A percentile compares a stretch with the other conserved stretches of the same genome.
Conservation (phyloP, 2,113 vertebrate species). For the Aspidoscelis tigris region DNA sequence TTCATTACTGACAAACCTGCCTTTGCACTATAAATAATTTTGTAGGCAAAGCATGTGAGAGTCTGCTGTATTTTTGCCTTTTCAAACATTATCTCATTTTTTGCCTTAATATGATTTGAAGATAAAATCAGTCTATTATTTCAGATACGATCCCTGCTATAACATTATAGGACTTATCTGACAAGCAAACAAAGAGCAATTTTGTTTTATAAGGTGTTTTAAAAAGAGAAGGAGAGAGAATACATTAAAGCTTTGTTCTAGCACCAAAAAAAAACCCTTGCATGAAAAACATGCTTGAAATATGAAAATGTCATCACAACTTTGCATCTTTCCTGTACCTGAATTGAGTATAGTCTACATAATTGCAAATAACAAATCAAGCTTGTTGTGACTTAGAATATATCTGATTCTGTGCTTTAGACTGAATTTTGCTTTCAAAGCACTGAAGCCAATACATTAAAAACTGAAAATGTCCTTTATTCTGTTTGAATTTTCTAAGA, state of each 20-base stretch:
- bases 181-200: conserved; percentile 24
- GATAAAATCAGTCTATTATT: conserved; percentile 50
- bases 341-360: conserved; percentile 16
- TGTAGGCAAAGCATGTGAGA: conserved; percentile 15
- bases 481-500: not conserved
- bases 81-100: conserved; percentile 18
- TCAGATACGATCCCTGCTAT: conserved; percentile 40
- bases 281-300: not conserved
- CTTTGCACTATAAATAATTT: conserved; percentile 1
- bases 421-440: not conserved
- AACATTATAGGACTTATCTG: conserved; percentile 22
- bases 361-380: conserved; percentile 1
- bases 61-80: not conserved
- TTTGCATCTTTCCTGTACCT: conserved; percentile 4
- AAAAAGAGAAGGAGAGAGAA: conserved; percentile 25
- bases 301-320: conserved; percentile 12
- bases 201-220: conserved; percentile 38
- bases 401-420: conserved; percentile 1
- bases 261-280: not conserved
- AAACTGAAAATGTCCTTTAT: not conserved
- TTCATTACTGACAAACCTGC: not conserved
- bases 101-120: conserved; percentile 43
- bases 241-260: conserved; percentile 30
- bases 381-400: not conserved
- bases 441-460: not conserved